Evolutionary conservation across 2,113 vertebrate genomes (phyloP).

Genomic region (Hyperopisus bebe): DNA sequence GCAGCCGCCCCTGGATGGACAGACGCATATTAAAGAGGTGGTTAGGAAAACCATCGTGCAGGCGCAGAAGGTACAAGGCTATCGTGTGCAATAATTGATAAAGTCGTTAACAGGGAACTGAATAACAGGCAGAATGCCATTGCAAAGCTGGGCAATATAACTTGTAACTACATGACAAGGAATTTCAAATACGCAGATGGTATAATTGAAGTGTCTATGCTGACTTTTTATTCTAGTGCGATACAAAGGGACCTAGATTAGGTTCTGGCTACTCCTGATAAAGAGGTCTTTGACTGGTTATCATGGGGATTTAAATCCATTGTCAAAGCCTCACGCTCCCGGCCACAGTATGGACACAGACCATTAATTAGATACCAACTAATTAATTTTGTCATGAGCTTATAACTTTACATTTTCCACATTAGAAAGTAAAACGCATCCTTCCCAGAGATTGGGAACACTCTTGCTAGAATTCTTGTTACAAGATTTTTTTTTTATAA

Average conservation of each 20-base stretch:
- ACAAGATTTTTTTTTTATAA: background rate
- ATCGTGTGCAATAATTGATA: background rate
- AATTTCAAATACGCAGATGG: background rate
- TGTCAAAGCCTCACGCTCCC: background rate
- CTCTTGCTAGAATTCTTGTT: background rate
- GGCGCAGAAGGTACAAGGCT: conserved; percentile 75
- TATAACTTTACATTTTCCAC: background rate
- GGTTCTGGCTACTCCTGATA: background rate
- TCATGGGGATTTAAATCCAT: background rate
- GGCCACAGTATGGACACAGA: background rate
- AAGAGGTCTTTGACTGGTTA: background rate
- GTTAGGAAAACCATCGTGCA: conserved; percentile 84
- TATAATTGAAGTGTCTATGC: background rate
- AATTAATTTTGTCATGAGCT: background rate
- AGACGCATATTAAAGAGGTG: conserved; percentile 92
- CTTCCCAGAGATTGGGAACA: background rate
- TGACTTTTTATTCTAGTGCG: background rate
- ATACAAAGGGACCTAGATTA: background rate
- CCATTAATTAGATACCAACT: background rate
- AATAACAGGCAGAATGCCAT: background rate
- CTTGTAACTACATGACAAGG: conserved; percentile 5
- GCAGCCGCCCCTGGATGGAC: conserved; percentile 80
- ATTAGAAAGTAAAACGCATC: background rate
- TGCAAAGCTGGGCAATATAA: background rate
- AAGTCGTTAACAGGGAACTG: background rate